Evolutionary conservation across 1,140 invertebrate genomes (phyloP).

Genomic region (Drosophila watanabei): DNA sequence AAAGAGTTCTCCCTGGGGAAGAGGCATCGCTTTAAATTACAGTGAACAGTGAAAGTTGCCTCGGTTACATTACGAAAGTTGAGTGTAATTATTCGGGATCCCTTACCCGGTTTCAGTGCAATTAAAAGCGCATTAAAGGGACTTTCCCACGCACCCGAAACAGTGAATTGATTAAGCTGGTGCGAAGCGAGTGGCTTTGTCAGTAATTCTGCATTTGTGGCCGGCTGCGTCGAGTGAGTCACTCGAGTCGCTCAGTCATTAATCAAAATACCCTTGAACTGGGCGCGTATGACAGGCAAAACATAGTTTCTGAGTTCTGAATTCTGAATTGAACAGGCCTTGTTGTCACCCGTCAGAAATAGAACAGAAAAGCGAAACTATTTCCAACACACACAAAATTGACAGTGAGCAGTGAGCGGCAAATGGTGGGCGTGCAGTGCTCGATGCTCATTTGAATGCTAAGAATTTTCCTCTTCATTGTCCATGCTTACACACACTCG

Average conservation of each 20-base stretch:
- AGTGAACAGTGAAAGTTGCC: conserved; percentile 61
- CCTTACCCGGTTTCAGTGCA: conserved; percentile 26
- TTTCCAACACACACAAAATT: conserved; percentile 37
- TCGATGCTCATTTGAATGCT: conserved; percentile 67
- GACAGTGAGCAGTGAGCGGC: conserved; percentile 24
- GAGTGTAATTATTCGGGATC: conserved; percentile 31
- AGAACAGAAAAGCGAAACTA: conserved; percentile 60
- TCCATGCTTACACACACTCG: conserved; percentile 14
- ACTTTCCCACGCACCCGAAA: conserved; percentile 64
- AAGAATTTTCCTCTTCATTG: conserved; percentile 49
- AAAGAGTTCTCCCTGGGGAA: conserved; percentile 61
- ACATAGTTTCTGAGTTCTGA: conserved; percentile 40
- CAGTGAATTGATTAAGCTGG: conserved; percentile 11
- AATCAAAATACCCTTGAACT: conserved; percentile 79
- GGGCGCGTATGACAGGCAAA: conserved; percentile 62
- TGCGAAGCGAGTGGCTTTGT: conserved; percentile 7
- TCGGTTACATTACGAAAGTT: conserved; percentile 26
- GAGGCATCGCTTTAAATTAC: conserved; percentile 45
- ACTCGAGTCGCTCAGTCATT: conserved; percentile 53
- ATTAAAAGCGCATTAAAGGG: conserved; percentile 78
- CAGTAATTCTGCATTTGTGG: conserved; percentile 8
- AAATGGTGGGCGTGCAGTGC: conserved; percentile 62
- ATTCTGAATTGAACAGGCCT: conserved; percentile 44
- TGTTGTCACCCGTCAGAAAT: conserved; percentile 69
- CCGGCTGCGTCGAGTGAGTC: conserved; percentile 47